These are phyloP conservation scores for Eptesicus fuscus DNA, from an alignment of 2,113 vertebrate species.

Conservation along the genomic window DNA sequence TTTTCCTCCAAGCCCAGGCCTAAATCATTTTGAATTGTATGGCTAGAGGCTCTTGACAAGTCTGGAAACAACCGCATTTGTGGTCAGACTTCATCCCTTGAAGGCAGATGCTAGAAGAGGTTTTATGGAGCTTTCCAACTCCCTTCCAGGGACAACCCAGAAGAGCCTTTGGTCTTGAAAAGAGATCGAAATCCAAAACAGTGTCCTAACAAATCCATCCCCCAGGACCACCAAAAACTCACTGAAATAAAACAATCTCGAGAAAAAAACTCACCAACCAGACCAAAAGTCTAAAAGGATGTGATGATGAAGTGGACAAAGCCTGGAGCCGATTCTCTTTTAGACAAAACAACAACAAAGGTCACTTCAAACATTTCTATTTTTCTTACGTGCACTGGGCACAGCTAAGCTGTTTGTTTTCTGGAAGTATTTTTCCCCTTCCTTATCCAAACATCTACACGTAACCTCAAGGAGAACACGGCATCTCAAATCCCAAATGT, in stretches of 20 bases:
- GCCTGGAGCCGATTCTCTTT: neutral
- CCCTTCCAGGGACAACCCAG: neutral
- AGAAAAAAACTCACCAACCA: neutral
- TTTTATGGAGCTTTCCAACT: neutral
- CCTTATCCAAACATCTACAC: slow-evolving; percentile 37
- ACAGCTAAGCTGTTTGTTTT: neutral
- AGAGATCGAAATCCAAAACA: neutral
- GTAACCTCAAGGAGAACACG: slow-evolving; percentile 17
- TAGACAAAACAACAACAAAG: neutral
- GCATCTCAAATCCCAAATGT: slow-evolving; percentile 21
- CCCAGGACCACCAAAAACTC: neutral
- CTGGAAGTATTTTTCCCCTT: neutral
- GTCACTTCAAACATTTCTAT: neutral
- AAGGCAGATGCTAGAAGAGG: neutral
- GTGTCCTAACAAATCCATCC: neutral
- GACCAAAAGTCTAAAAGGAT: neutral
- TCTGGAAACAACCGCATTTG: neutral
- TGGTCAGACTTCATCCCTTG: neutral
- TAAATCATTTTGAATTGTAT: neutral
- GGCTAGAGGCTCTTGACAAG: neutral
- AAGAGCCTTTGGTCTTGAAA: slow-evolving; percentile 24
- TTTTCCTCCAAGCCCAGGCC: neutral
- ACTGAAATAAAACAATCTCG: neutral
- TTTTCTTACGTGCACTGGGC: neutral
- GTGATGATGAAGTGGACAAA: neutral